A percentile compares a stretch with the other conserved stretches of the same genome.
Conservation (phyloP, 2,888 invertebrate genomes). For the Drosophila infuscata region DNA sequence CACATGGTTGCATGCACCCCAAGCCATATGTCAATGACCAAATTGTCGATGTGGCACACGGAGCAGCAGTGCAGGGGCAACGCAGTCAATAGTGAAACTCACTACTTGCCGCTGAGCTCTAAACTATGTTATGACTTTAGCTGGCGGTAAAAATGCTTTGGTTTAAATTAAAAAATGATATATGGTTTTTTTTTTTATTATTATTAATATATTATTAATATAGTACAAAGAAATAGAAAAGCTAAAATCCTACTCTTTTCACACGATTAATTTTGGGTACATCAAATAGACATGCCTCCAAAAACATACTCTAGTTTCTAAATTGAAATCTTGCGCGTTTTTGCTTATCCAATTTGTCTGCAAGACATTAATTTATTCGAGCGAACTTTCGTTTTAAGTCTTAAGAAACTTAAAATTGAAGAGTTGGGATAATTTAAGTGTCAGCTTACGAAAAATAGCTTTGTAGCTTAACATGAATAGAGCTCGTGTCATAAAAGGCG, state of each 20-base stretch:
- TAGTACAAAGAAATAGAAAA: not conserved
- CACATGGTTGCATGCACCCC: slow-evolving; percentile 13
- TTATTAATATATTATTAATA: not conserved
- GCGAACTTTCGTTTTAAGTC: not conserved
- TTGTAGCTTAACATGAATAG: slow-evolving; percentile 31
- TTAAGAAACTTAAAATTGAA: not conserved
- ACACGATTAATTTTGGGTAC: not conserved
- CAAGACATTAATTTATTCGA: not conserved
- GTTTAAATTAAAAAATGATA: not conserved
- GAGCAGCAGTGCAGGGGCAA: slow-evolving; percentile 9
- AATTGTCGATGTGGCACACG: slow-evolving; percentile 33
- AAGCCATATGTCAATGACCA: slow-evolving; percentile 52
- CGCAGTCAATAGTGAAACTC: slow-evolving; percentile 2
- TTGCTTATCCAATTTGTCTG: slow-evolving; percentile 1
- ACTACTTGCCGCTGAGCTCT: not conserved
- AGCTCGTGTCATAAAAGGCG: slow-evolving; percentile 35
- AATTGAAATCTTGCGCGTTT: not conserved
- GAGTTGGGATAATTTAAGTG: slow-evolving; percentile 13
- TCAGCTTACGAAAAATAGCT: slow-evolving; percentile 20
- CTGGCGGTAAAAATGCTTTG: not conserved
- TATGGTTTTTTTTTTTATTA: not conserved
- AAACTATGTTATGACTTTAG: not conserved
- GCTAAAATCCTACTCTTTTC: not conserved
- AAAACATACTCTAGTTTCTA: not conserved
- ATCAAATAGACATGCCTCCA: not conserved